Evolutionary conservation across 1,140 invertebrate species (phyloP).

Genomic region (Battus philenor): DNA sequence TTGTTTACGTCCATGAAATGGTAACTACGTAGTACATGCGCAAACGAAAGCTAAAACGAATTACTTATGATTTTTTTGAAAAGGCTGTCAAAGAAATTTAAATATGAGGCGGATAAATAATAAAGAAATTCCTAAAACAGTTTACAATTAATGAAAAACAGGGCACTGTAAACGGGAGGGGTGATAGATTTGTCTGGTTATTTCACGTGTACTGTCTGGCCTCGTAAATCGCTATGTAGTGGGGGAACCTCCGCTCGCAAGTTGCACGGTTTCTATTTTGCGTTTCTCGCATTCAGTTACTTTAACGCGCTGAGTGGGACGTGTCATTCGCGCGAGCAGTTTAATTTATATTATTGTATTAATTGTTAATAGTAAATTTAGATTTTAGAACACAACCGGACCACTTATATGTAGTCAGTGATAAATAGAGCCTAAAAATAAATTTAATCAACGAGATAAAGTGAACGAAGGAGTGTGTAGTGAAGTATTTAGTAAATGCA

Average conservation of each 20-base stretch:
- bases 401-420: constrained; percentile 38
- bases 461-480: constrained; percentile 47
- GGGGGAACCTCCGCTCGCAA: constrained; percentile 62
- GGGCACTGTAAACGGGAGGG: neutral
- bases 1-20: constrained; percentile 68
- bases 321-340: constrained; percentile 53
- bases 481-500: constrained; percentile 40
- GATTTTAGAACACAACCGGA: constrained; percentile 42
- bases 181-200: constrained; percentile 41
- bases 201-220: constrained; percentile 56
- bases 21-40: constrained; percentile 46
- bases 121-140: too few species aligned
- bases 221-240: constrained; percentile 66
- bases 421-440: constrained; percentile 37
- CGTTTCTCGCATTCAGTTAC: constrained; percentile 71
- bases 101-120: too few species aligned
- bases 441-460: constrained; percentile 38
- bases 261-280: constrained; percentile 73
- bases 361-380: constrained; percentile 39
- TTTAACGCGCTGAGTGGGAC: constrained; percentile 55
- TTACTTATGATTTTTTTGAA: constrained; percentile 1
- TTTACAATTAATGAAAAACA: neutral
- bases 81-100: too few species aligned
- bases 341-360: constrained; percentile 62
- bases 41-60: constrained; percentile 23